These are phyloP conservation scores for Zygothrica quintamaculata DNA, from an alignment of 2,888 invertebrate species.

Conservation along the genomic window DNA sequence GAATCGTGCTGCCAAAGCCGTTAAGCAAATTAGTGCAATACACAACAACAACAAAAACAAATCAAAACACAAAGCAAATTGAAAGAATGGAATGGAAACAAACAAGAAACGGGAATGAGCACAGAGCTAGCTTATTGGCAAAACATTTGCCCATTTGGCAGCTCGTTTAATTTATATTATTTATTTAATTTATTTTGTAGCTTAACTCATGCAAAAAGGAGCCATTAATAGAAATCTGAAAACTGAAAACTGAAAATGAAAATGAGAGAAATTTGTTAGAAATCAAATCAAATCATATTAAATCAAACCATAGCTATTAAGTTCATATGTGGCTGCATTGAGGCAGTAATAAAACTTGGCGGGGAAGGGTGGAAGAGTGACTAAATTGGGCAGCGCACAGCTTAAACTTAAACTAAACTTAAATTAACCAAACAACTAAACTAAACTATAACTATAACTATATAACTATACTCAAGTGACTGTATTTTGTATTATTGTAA, in stretches of 20 bases:
- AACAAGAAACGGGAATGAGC: slow-evolving; percentile 12
- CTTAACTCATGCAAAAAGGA: slow-evolving; percentile 69
- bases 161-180: slow-evolving; percentile 76
- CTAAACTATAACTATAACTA: slow-evolving; percentile 26
- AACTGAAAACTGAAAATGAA: slow-evolving; percentile 24
- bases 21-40: slow-evolving; percentile 75
- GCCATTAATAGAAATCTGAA: slow-evolving; percentile 63
- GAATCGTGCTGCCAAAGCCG: slow-evolving; percentile 37
- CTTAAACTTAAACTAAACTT: slow-evolving; percentile 47
- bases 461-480: slow-evolving; percentile 47
- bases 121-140: slow-evolving; percentile 15
- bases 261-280: slow-evolving; percentile 30
- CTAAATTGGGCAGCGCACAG: slow-evolving; percentile 23
- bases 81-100: slow-evolving; percentile 15
- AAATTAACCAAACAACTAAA: slow-evolving; percentile 39
- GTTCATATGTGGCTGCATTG: slow-evolving; percentile 33
- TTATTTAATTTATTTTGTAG: slow-evolving; percentile 79
- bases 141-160: slow-evolving; percentile 28
- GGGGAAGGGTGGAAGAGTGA: too few relatives aligned
- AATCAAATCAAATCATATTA: slow-evolving; percentile 4
- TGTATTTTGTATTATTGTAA: slow-evolving; percentile 67
- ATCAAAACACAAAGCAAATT: slow-evolving; percentile 13
- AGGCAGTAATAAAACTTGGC: slow-evolving; percentile 14
- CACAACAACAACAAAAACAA: slow-evolving; percentile 41
- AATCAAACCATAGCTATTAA: slow-evolving; percentile 57